These are phyloP conservation scores for Climacteris rufus DNA, from an alignment of 2,113 vertebrate genomes.

Conservation along the genomic window DNA sequence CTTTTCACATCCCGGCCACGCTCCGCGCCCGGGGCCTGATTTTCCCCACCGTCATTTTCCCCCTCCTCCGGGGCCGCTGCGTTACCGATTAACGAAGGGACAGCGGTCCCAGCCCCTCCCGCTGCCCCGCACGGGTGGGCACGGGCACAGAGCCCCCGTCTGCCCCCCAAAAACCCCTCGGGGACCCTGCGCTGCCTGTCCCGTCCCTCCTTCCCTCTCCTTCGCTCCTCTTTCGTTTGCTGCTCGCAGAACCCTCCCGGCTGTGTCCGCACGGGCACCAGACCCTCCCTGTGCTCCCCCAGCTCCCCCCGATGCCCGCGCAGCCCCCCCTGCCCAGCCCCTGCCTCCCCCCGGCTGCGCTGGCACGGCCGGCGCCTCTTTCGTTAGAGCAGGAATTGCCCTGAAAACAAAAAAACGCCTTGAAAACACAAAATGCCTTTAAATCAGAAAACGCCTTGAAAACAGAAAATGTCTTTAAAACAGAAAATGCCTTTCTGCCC, in stretches of 20 bases:
- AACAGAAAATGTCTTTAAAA: not conserved
- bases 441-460: not conserved
- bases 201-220: not conserved
- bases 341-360: not conserved
- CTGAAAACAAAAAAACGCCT: no score
- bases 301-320: not conserved
- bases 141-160: no score
- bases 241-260: fast-evolving
- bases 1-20: not conserved
- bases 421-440: not conserved
- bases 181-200: no score
- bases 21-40: not conserved
- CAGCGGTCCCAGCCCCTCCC: no score
- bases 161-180: no score
- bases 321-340: not conserved
- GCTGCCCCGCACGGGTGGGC: no score
- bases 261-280: not conserved
- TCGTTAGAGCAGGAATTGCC: not conserved
- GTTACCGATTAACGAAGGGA: slow-evolving; percentile 50
- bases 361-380: not conserved
- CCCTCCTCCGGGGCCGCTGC: not conserved
- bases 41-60: no score
- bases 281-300: fast-evolving
- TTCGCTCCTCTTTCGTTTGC: not conserved
- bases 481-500: not conserved